Evolutionary conservation across 2,888 invertebrate species (phyloP).

Genomic region (Perizoma affinitatum): DNA sequence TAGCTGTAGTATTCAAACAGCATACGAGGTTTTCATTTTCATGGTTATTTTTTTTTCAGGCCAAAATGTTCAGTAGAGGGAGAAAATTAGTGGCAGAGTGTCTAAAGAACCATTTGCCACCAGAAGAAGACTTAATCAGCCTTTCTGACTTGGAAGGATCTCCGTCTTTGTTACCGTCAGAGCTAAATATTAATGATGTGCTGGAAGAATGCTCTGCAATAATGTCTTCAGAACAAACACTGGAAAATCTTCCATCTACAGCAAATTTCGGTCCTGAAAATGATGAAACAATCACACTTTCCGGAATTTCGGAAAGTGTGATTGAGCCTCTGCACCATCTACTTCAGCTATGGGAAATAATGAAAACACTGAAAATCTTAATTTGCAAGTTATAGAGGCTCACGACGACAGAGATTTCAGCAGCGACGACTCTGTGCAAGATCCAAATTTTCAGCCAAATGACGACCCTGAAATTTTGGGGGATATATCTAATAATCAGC

Average conservation of each 20-base stretch:
- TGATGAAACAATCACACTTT: constrained; percentile 5
- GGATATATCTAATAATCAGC: constrained; percentile 20
- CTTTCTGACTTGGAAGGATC: constrained; percentile 9
- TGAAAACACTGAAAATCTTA: constrained; percentile 2
- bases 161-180: constrained; percentile 10
- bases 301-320: constrained; percentile 1
- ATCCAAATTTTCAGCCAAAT: constrained; percentile 16
- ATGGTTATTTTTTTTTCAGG: constrained; percentile 4
- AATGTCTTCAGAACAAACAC: constrained; percentile 11
- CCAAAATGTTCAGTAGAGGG: constrained; percentile 10
- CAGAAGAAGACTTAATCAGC: not conserved
- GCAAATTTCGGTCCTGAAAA: not conserved
- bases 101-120: not conserved
- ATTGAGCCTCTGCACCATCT: not conserved
- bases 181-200: constrained; percentile 9
- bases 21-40: constrained; percentile 1
- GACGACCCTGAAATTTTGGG: not conserved
- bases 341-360: no score
- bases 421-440: constrained; percentile 21
- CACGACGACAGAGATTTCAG: constrained; percentile 21
- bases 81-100: constrained; percentile 8
- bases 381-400: constrained; percentile 14
- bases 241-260: constrained; percentile 11
- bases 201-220: constrained; percentile 11
- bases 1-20: no score